A percentile compares a stretch with the other conserved stretches of the same genome.
Evolutionary conservation across 2,113 vertebrate species (phyloP).

Genomic region (Colossoma macropomum): DNA sequence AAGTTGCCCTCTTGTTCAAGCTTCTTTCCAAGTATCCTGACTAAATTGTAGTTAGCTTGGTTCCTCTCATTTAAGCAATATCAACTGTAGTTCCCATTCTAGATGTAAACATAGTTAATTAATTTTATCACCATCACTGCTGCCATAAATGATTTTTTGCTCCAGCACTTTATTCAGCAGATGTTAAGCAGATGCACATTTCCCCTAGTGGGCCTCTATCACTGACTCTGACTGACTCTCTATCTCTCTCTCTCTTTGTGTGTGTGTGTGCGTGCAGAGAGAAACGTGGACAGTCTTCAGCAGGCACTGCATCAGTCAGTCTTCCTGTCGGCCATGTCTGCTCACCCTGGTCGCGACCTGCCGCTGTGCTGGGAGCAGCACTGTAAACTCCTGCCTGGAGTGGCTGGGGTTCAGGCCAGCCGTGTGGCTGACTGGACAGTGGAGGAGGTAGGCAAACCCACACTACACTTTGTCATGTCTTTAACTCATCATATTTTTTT

Average conservation of each 20-base stretch:
- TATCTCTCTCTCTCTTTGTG: conserved; percentile 12
- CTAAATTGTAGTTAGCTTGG: not conserved
- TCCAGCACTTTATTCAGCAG: conserved; percentile 19
- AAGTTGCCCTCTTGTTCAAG: not conserved
- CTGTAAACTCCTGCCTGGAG: conserved; percentile 73
- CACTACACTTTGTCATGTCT: too few relatives aligned
- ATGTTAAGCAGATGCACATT: conserved; percentile 35
- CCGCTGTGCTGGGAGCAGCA: conserved; percentile 75
- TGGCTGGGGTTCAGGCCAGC: conserved; percentile 64
- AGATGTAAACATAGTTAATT: not conserved
- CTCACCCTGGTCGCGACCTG: conserved; percentile 71
- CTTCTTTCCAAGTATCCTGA: not conserved
- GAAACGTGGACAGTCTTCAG: conserved; percentile 59
- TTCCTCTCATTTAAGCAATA: conserved; percentile 6
- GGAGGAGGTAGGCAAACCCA: conserved; percentile 71
- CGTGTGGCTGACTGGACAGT: conserved; percentile 73
- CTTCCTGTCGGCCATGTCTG: conserved; percentile 74
- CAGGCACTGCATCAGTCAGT: conserved; percentile 69
- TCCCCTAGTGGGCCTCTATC: not conserved
- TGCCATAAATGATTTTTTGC: conserved; percentile 34
- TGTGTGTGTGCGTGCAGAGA: conserved; percentile 58
- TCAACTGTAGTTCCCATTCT: not conserved
- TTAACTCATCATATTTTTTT: too few relatives aligned
- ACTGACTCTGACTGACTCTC: conserved; percentile 2
- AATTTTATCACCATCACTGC: not conserved